Evolutionary conservation across 2,888 invertebrate genomes (phyloP), one percentile per base, ranked within the genome.

Genomic region (Aporophyla nigra): DNA sequence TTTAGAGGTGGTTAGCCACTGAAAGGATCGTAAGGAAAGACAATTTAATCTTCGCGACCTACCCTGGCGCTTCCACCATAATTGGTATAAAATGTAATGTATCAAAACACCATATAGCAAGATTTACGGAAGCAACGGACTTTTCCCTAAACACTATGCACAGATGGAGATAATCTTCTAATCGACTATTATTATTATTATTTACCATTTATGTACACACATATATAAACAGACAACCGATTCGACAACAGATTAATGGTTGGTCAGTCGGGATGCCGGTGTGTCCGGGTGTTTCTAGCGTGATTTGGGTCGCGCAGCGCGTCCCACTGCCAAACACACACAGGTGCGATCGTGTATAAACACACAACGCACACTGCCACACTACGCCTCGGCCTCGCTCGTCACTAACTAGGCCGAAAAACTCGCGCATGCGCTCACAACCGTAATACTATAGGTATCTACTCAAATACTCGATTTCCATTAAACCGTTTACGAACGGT

Each of bases 351-450:
- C 46, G n/a, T 51, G 74, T 77, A 71, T 68, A 65, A 76, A 86
- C 78, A 61, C 92, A 91, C 80, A 78, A 85, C 78, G 67, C 93
- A 91, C 81, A 80, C 83, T 43, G 51, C 71, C 10, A 51, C 53
- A 33, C 27, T 49, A 16, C 66, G 90, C 63, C 69, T 86, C 70
- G 90, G 83, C 91, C 92, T 87, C 92, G 89, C 92, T 88, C 92
- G 89, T 90, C 89, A 88, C 88, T 89, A 95, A 93, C 91, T 94
- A 94, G 95, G 95, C 92, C 94, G 90, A 93, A 94, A 92, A 93
- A 92, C 90, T 92, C 92, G 92, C 94, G 93, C 94, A 93, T 93
- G 94, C 93, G 92, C 74, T 73, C 67, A 68, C 87, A 85, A 83
- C 53, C 66, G 76, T 77, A 69, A 69, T 53, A 75, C 59, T 71